Evolutionary conservation across 2,888 invertebrate genomes (phyloP).

Genomic region (Schizotus pectinicornis): DNA sequence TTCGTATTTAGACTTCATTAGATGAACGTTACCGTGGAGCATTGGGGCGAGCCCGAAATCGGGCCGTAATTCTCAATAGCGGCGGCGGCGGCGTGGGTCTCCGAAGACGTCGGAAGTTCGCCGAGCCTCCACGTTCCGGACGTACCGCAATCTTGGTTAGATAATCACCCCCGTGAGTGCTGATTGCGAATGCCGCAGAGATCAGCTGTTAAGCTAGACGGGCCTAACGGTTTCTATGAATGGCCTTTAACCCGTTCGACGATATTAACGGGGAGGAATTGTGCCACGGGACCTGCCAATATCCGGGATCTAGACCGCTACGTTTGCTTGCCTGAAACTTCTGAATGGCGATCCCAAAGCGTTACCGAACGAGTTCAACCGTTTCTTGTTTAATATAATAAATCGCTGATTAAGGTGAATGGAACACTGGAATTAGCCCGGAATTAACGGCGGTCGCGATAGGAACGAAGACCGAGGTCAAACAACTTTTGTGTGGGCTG

Average conservation of each 20-base stretch:
- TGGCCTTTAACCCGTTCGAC: conserved; percentile 21
- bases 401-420: too few species aligned
- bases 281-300: conserved; percentile 5
- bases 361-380: too few species aligned
- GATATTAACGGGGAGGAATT: conserved; percentile 13
- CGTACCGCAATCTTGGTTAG: conserved; percentile 43
- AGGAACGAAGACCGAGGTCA: too few species aligned
- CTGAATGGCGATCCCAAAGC: too few species aligned
- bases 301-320: conserved; percentile 4
- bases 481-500: too few species aligned
- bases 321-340: neutral
- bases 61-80: conserved; percentile 39
- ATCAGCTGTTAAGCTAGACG: conserved; percentile 40
- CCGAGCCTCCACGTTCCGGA: conserved; percentile 32
- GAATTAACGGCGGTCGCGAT: too few species aligned
- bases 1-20: conserved; percentile 31
- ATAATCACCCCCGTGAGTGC: conserved; percentile 52
- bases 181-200: conserved; percentile 49
- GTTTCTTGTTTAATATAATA: too few species aligned
- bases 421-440: too few species aligned
- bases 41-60: conserved; percentile 38
- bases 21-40: conserved; percentile 30
- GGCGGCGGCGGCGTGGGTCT: conserved; percentile 18
- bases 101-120: conserved; percentile 30
- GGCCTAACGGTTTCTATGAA: conserved; percentile 21